Conservation (phyloP, 2,113 vertebrate species). For the Nothobranchius furzeri region DNA sequence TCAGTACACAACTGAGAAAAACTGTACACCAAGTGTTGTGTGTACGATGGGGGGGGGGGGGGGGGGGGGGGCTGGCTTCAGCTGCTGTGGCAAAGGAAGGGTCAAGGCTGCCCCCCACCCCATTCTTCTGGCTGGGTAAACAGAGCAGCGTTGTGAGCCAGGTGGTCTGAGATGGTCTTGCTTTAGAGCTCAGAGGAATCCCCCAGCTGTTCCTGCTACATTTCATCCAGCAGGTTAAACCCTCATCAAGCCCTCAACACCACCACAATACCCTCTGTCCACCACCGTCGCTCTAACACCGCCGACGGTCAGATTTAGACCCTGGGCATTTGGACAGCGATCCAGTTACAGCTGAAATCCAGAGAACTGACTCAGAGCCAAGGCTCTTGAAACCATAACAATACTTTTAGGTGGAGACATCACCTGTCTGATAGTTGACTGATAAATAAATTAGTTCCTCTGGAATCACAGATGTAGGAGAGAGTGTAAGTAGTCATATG, state of each 20-base stretch:
- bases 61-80: conserved; percentile 13
- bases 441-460: neutral
- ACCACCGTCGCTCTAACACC: neutral
- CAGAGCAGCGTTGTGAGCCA: conserved; percentile 35
- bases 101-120: conserved; percentile 29
- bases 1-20: no score
- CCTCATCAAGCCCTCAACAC: conserved; percentile 41
- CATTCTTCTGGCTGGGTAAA: conserved; percentile 38
- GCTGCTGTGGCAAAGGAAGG: conserved; percentile 39
- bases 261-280: neutral
- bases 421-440: no score
- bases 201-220: conserved; percentile 27
- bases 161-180: conserved; percentile 25
- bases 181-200: conserved; percentile 29
- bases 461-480: neutral
- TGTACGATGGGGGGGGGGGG: no score
- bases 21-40: no score
- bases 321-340: neutral
- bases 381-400: neutral
- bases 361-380: neutral
- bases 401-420: no score
- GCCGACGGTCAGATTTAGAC: conserved; percentile 6
- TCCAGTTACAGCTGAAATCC: conserved; percentile 6
- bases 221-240: conserved; percentile 48
- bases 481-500: no score